Conservation (phyloP, 2,113 vertebrate species). For the Acinonyx jubatus region DNA sequence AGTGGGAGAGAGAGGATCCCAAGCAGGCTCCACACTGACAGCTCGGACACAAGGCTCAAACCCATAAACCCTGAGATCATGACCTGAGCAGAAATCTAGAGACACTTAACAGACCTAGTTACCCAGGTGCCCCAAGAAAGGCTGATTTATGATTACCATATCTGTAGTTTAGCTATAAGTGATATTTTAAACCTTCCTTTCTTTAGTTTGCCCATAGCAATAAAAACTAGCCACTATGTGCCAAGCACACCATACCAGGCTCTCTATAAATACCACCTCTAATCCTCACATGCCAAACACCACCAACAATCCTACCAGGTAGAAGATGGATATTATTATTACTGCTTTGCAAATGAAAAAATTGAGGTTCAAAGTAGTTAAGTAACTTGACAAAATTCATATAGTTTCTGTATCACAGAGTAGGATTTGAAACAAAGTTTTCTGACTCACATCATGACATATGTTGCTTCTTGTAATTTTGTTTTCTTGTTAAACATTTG, state of each 20-base stretch:
- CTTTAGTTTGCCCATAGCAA: neutral
- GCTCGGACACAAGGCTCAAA: too few relatives aligned
- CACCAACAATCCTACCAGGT: neutral
- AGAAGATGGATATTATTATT: neutral
- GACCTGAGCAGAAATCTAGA: too few relatives aligned
- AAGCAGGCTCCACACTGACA: too few relatives aligned
- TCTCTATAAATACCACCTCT: neutral
- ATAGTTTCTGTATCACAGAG: neutral
- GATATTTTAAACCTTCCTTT: neutral
- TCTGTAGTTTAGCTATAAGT: neutral
- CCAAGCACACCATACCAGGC: neutral
- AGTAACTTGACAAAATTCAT: neutral
- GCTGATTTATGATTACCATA: neutral
- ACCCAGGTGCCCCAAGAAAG: neutral
- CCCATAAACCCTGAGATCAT: too few relatives aligned
- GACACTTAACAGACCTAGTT: too few relatives aligned
- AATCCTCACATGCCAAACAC: neutral
- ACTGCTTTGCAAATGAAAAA: neutral
- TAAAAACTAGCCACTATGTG: neutral
- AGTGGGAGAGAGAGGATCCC: too few relatives aligned
- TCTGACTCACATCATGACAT: neutral
- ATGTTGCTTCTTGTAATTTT: neutral
- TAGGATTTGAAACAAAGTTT: neutral
- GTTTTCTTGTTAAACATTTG: neutral
- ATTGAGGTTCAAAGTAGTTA: neutral